phyloP scores from a whole-genome alignment of 2,113 vertebrate species.

The Marmota monax region DNA sequence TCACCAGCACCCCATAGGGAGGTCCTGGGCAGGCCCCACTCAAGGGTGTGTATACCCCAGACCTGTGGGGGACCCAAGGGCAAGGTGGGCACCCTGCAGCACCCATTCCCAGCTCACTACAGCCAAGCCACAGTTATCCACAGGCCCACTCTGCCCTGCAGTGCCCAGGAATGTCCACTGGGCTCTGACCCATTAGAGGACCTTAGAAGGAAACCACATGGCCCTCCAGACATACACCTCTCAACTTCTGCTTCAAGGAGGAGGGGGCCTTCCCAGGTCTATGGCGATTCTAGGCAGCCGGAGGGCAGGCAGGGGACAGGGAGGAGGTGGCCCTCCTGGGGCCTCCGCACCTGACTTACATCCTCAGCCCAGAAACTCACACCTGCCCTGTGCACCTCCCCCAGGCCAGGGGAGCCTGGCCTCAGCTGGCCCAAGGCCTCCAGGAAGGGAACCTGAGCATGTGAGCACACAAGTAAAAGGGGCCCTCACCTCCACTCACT shows the following conservation, averaged over 20 bases:
- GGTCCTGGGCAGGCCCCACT: background rate
- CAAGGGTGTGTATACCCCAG: rapidly evolving
- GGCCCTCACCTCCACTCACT: rapidly evolving
- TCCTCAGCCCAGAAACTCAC: background rate
- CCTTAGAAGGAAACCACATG: background rate
- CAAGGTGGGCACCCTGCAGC: background rate
- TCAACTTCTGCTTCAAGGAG: background rate
- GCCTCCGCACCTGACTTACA: rapidly evolving
- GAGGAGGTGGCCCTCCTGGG: background rate
- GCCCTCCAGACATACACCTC: background rate
- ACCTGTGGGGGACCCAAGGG: background rate
- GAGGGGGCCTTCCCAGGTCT: background rate
- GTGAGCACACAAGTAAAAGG: background rate
- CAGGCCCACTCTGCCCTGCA: background rate
- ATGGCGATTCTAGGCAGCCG: rapidly evolving
- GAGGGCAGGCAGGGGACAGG: background rate
- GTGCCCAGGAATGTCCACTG: background rate
- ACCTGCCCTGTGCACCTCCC: background rate
- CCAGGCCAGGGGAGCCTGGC: background rate
- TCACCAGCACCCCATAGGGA: background rate
- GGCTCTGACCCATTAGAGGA: background rate
- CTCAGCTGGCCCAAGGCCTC: rapidly evolving
- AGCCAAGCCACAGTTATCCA: no score
- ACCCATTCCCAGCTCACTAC: background rate
- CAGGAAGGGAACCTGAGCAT: rapidly evolving